phyloP scores from a whole-genome alignment of 2,113 vertebrate species.

The Mormyrus iriodes region DNA sequence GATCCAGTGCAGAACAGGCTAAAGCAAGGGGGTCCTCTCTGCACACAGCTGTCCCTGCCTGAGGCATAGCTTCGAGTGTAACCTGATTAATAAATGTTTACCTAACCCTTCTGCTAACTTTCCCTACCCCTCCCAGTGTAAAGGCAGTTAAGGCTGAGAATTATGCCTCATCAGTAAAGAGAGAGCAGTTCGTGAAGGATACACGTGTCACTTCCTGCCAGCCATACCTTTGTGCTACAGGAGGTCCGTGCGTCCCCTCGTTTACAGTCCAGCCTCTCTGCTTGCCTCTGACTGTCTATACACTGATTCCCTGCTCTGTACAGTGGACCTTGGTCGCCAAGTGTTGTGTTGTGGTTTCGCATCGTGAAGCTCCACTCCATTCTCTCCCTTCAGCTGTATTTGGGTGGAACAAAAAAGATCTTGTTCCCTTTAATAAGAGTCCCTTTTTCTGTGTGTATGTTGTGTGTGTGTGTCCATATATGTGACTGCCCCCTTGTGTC shows the following conservation, averaged over 20 bases:
- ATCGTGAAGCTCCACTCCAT: conserved; percentile 19
- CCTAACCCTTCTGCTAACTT: not conserved
- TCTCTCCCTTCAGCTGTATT: conserved; percentile 23
- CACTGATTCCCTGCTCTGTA: not conserved
- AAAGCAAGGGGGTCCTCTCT: not conserved
- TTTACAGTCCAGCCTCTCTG: not conserved
- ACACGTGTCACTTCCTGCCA: not conserved
- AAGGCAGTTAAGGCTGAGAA: not conserved
- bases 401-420: not conserved
- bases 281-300: not conserved
- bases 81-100: not conserved
- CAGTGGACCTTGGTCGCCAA: not conserved
- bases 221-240: no score
- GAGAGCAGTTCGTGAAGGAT: not conserved
- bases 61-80: not conserved
- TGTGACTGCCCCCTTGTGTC: conserved; percentile 2
- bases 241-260: not conserved
- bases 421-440: conserved; percentile 11
- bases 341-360: conserved; percentile 4
- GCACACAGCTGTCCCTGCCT: not conserved
- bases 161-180: not conserved
- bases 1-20: not conserved
- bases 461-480: conserved; percentile 35
- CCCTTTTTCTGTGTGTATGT: conserved; percentile 32
- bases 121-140: not conserved